Evolutionary conservation across 92 coral and sea anemone genomes (phyloP).

Genomic region (Heteractis magnifica): DNA sequence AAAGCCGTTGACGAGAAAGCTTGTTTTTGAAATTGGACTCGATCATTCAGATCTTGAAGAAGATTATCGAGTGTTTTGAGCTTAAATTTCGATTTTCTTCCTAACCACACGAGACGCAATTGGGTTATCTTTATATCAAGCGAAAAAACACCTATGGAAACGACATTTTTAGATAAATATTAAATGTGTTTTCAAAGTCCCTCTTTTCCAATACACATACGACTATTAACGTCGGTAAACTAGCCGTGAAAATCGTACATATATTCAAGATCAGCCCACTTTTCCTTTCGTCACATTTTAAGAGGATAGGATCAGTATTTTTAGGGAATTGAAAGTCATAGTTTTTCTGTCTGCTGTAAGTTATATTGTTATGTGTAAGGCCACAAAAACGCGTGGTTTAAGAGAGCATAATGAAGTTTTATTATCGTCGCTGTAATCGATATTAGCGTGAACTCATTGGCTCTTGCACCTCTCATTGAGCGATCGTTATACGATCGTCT

Average conservation of each 20-base stretch:
- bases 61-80: conserved; percentile 7
- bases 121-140: background rate
- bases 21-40: background rate
- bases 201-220: background rate
- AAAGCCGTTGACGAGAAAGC: background rate
- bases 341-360: background rate
- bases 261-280: background rate
- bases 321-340: background rate
- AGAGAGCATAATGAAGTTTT: conserved; percentile 51
- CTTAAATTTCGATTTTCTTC: conserved; percentile 5
- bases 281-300: background rate
- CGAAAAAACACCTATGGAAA: background rate
- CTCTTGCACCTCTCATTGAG: conserved; percentile 18
- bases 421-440: conserved; percentile 61
- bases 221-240: background rate
- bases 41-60: background rate
- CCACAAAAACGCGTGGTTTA: conserved; percentile 48
- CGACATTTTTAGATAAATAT: background rate
- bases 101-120: conserved; percentile 2
- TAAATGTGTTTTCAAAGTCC: background rate
- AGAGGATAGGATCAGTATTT: background rate
- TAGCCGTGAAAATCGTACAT: background rate
- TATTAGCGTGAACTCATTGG: conserved; percentile 53
- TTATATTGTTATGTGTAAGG: background rate
- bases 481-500: conserved; percentile 42